These are phyloP conservation scores for Bufo bufo DNA, from an alignment of 2,113 vertebrate genomes.

Conservation along the genomic window DNA sequence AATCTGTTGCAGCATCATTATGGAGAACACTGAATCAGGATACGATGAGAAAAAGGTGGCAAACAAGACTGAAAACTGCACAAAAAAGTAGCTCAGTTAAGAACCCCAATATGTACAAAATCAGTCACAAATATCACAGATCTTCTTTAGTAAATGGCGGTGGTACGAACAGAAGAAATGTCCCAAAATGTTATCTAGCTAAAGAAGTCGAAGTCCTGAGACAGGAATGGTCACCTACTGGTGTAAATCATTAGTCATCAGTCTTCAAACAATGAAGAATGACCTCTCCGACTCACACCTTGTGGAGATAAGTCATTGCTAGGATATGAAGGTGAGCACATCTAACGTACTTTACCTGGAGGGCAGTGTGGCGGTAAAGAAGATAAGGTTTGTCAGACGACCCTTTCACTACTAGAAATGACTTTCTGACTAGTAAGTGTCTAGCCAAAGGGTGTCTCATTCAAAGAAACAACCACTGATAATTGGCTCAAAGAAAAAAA, in stretches of 20 bases:
- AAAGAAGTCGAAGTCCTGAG: background rate
- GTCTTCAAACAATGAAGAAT: conserved; percentile 33
- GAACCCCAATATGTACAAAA: no score
- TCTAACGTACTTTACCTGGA: conserved; percentile 12
- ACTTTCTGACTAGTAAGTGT: conserved; percentile 4
- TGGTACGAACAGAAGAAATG: no score
- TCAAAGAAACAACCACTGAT: conserved; percentile 16
- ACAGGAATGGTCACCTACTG: background rate
- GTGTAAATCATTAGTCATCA: background rate
- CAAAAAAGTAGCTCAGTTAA: no score
- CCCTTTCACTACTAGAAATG: conserved; percentile 30
- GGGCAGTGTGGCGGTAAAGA: background rate
- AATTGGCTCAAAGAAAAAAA: conserved; percentile 12
- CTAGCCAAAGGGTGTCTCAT: conserved; percentile 43
- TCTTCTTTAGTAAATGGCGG: no score
- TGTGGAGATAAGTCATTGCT: conserved; percentile 40
- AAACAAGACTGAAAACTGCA: no score
- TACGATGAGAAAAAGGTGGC: no score
- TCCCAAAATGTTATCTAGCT: background rate
- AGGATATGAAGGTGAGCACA: conserved; percentile 41
- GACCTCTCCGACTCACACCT: conserved; percentile 25
- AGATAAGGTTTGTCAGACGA: conserved; percentile 26
- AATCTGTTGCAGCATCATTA: no score
- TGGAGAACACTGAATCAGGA: no score
- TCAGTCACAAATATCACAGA: no score